These are phyloP conservation scores for Salvelinus namaycush DNA, from an alignment of 2,113 vertebrate species.

Conservation along the genomic window DNA sequence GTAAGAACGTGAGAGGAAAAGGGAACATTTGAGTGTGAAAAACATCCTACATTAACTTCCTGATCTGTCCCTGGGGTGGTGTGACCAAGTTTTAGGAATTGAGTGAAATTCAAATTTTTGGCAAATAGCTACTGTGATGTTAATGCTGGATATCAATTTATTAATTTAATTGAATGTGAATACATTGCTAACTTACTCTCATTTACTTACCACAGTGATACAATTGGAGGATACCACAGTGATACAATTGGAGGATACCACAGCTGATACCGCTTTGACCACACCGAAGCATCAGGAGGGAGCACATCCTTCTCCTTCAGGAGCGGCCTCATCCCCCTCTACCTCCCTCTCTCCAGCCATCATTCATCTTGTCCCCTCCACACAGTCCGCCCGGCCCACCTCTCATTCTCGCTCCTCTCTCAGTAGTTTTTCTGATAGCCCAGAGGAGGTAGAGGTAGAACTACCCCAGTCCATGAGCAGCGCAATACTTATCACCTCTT, in stretches of 20 bases:
- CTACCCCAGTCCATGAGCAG: conserved; percentile 21
- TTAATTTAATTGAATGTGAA: conserved; percentile 9
- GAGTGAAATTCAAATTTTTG: not conserved
- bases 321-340: not conserved
- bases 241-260: conserved; percentile 43
- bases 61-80: conserved; percentile 10
- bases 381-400: not conserved
- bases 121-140: not conserved
- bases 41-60: conserved; percentile 32
- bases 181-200: not conserved
- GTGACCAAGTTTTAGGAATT: conserved; percentile 10
- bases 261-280: not conserved
- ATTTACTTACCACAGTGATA: conserved; percentile 44
- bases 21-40: conserved; percentile 13
- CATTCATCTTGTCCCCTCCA: not conserved
- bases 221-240: conserved; percentile 57
- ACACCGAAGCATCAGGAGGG: not conserved
- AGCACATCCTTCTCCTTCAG: not conserved
- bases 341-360: not conserved
- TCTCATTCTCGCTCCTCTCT: conserved; percentile 11
- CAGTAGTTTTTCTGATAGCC: not conserved
- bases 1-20: conserved; percentile 26
- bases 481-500: conserved; percentile 76
- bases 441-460: conserved; percentile 5
- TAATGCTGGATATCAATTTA: not conserved